These are phyloP conservation scores for Spodoptera frugiperda DNA, from an alignment of 1,140 invertebrate genomes.

Conservation along the genomic window DNA sequence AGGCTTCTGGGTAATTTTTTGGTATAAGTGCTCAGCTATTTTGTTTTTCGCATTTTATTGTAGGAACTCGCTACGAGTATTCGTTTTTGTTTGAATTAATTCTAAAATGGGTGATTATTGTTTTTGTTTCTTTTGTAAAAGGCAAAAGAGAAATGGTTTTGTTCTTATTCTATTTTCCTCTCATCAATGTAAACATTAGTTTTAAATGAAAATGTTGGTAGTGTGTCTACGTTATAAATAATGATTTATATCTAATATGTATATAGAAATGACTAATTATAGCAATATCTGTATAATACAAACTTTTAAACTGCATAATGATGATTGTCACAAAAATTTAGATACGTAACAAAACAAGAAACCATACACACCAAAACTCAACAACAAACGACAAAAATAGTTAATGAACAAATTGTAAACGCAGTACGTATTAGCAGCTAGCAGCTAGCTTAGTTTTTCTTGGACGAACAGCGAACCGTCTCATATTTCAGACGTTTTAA, in stretches of 20 bases:
- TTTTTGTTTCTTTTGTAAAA: constrained; percentile 20
- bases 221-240: no score
- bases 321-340: no score
- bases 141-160: no score
- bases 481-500: constrained; percentile 78
- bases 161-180: no score
- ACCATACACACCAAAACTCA: not conserved
- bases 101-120: constrained; percentile 8
- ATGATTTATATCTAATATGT: no score
- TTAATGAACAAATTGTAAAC: constrained; percentile 32
- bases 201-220: no score
- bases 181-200: no score
- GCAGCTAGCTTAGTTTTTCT: constrained; percentile 68
- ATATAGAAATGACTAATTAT: no score
- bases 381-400: constrained; percentile 3
- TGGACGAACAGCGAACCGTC: constrained; percentile 57
- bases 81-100: constrained; percentile 17
- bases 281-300: no score
- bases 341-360: not conserved
- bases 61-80: not conserved
- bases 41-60: constrained; percentile 5
- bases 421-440: constrained; percentile 61
- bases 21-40: constrained; percentile 18
- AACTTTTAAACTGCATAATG: no score
- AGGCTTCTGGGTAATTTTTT: constrained; percentile 38